These are phyloP conservation scores for Rhynchophorus ferrugineus DNA, from an alignment of 1,140 invertebrate species.

Conservation along the genomic window DNA sequence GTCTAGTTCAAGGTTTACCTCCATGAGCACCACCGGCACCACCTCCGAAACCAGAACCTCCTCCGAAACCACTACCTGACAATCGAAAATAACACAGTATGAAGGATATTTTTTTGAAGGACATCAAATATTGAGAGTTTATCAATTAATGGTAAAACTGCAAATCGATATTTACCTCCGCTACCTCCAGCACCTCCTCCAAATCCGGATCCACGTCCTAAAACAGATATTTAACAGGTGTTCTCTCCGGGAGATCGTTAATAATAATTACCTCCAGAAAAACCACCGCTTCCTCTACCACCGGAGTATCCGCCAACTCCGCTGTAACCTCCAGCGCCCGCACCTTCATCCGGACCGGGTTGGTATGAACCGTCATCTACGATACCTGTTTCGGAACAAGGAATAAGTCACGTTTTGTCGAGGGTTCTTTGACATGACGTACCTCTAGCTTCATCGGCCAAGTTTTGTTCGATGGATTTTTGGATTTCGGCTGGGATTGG, in stretches of 20 bases:
- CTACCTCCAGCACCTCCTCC: slow-evolving; percentile 11
- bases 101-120: no score
- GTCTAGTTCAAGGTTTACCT: not conserved
- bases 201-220: slow-evolving; percentile 1
- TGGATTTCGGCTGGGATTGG: slow-evolving; percentile 45
- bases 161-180: no score
- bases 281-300: not conserved
- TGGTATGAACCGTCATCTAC: slow-evolving; percentile 32
- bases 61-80: slow-evolving; percentile 4
- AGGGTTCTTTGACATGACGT: no score
- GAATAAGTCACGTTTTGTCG: no score
- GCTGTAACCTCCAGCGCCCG: slow-evolving; percentile 10
- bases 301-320: not conserved
- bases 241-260: not conserved
- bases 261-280: not conserved
- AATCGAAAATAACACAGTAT: no score
- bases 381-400: no score
- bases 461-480: slow-evolving; percentile 45
- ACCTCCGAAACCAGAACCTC: not conserved
- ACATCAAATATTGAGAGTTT: no score
- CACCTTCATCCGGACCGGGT: slow-evolving; percentile 21
- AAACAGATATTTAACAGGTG: not conserved
- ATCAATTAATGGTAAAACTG: no score
- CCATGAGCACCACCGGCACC: not conserved
- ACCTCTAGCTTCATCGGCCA: slow-evolving; percentile 32